Evolutionary conservation across 1,140 invertebrate species (phyloP).

Genomic region (Wasmannia auropunctata): DNA sequence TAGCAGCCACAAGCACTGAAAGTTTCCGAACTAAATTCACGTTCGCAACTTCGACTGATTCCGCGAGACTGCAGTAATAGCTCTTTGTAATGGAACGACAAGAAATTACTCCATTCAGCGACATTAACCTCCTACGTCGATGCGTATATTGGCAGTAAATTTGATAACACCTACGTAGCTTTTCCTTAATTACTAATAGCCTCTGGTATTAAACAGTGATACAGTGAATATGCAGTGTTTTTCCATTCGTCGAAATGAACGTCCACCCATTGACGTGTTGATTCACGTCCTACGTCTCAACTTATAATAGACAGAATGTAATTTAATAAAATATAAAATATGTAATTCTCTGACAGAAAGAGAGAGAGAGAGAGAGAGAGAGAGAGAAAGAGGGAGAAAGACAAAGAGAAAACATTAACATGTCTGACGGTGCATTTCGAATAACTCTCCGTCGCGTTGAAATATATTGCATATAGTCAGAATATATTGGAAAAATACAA

Average conservation of each 20-base stretch:
- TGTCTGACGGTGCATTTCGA: not conserved
- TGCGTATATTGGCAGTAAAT: constrained; percentile 22
- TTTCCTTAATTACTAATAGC: constrained; percentile 19
- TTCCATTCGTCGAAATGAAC: not conserved
- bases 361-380: not conserved
- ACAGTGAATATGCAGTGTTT: not conserved
- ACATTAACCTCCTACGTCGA: constrained; percentile 21
- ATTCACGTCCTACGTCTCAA: constrained; percentile 1
- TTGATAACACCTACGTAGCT: constrained; percentile 35
- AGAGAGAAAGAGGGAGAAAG: not conserved
- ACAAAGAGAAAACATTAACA: not conserved
- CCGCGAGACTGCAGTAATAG: constrained; percentile 7
- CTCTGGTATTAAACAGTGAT: constrained; percentile 3
- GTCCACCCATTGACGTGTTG: not conserved
- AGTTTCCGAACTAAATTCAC: constrained; percentile 43
- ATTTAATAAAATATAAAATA: constrained; percentile 11
- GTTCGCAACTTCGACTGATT: constrained; percentile 6
- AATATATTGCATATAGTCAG: no score
- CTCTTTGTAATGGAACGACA: constrained; percentile 35
- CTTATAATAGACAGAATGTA: not conserved
- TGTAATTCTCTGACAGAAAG: not conserved
- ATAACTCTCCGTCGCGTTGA: not conserved
- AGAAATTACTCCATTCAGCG: constrained; percentile 45
- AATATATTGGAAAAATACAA: not conserved
- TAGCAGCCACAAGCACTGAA: constrained; percentile 10